Base-by-base conservation (phyloP, 2,113 vertebrate genomes). In the Holacanthus passer region DNA sequence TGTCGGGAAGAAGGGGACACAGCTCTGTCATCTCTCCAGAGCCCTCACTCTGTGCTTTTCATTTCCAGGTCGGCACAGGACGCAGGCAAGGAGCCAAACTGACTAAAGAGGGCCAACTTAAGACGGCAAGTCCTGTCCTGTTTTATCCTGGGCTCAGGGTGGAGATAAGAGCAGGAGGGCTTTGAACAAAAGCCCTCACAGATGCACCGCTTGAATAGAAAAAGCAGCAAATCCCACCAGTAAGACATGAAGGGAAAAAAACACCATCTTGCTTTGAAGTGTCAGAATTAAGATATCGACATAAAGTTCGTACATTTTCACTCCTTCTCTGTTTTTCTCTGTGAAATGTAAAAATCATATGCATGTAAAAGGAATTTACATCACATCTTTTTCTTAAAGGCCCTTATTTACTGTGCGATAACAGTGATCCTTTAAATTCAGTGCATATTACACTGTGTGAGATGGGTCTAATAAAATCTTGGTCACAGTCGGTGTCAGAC, bases 61-160 rank as follows among this genome's bases (percentile, higher is more conserved):
- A 83, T 89, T 91, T 90, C 66, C 87, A 91, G 90, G 89, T 88
- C 89, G 87, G 72, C 66, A 60, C 29, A 62, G 78, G 76, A 88
- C 86, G 77, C 27, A 78, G 85, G 72, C 77, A 76, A 72, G 63
- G 55, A 93, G 86, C 82, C 79, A 88, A 88, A 81, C 47, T 78
- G 81, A 83, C 86, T 75, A 87, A 89, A 88, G 50, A 81, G 79
- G 79, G 73, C 71, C 77, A 82, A 69, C 73, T 79, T 77, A 82
- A 81, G 45, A 76, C 35, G 70, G 70, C 73, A 80, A 82, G 87
- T 72, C 78, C 80, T 84, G 81, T 84, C 85, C 68, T 79, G 59
- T 83, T 55, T 88, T 72, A 90, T 89, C 83, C 81, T 24, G 32
- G 39, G 84, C 75, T 83, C 81, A 73, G 73, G 52, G 79, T 77